Evolutionary conservation across 2,797 vertebrate genomes (phyloP), one percentile per base, ranked within the genome.

Genomic region (Hippoglossus hippoglossus): DNA sequence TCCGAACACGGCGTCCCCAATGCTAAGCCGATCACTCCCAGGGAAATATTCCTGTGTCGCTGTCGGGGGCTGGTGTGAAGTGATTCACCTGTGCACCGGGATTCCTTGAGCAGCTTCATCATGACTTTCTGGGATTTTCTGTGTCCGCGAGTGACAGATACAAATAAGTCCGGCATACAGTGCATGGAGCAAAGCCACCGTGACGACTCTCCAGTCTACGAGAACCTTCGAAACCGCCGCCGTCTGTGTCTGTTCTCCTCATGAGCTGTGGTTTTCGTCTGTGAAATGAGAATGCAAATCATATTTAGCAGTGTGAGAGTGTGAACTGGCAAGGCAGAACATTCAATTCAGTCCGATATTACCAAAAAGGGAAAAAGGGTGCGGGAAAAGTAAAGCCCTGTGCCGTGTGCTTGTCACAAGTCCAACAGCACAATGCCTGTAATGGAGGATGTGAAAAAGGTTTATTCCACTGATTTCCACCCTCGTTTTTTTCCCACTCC

Each of bases 231-330:
- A 67, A 85, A 81, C 78, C 79, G 81, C 79, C 69, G 24, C 75
- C 58, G 73, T 63, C 77, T 73, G 74, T 49, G 81, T 71, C 86
- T 77, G 54, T 89, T 84, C 78, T 89, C 80, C 83, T 81, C 87
- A 80, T 79, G 79, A 88, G 85, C 72, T 50, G 83, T 72, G 66
- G 85, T 79, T 89, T 91, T 91, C 89, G 88, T 90, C 91, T 93
- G 90, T 91, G 87, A 93, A 94, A 93, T 93, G 86, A 89, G 82
- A 92, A 93, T 91, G 91, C 89, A 92, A 91, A 93, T 93, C 82
- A 84, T 87, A 87, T 89, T 92, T 86, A 72, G 80, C 57, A 51
- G 82, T 82, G 79, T 80, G 80, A 70, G 87, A 83, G 83, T 80
- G 67, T 83, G 83, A 92, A 90, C 85, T 86, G 85, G 81, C 86